These are phyloP conservation scores for Ameiurus melas DNA, from an alignment of 2,113 vertebrate genomes.

Conservation along the genomic window DNA sequence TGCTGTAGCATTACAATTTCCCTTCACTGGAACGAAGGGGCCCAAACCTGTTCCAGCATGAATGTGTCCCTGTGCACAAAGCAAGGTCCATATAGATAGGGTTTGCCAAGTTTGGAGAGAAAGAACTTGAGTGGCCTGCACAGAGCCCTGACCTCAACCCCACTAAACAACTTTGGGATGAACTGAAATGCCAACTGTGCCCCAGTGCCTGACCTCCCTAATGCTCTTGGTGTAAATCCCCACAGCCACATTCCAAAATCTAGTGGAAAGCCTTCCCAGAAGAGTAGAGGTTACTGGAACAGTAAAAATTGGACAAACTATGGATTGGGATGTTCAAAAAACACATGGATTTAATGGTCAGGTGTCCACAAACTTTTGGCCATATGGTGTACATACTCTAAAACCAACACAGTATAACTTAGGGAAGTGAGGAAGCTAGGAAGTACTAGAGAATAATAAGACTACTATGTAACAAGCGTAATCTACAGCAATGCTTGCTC, in stretches of 20 bases:
- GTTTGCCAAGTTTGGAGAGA: not conserved
- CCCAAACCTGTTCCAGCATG: not conserved
- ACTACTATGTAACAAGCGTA: not conserved
- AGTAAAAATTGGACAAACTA: not conserved
- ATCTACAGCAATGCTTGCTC: not conserved
- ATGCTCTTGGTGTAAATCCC: not conserved
- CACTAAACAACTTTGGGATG: not conserved
- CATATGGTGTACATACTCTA: not conserved
- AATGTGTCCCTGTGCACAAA: not conserved
- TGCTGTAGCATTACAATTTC: not conserved
- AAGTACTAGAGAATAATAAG: not conserved
- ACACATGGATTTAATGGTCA: not conserved
- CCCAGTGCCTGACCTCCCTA: not conserved
- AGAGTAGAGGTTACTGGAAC: not conserved
- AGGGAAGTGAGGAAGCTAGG: not conserved
- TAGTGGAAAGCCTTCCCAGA: not conserved
- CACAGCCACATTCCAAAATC: not conserved
- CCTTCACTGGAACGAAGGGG: not conserved
- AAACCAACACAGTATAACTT: not conserved
- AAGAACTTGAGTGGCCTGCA: not conserved
- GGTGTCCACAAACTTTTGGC: not conserved
- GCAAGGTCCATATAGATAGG: not conserved
- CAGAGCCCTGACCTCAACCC: not conserved
- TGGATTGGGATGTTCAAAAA: not conserved
- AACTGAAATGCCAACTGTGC: not conserved